Percentiles rank a stretch among this genome's conserved stretches.
Conservation (phyloP, 2,113 vertebrate species). For the Platichthys stellatus region DNA sequence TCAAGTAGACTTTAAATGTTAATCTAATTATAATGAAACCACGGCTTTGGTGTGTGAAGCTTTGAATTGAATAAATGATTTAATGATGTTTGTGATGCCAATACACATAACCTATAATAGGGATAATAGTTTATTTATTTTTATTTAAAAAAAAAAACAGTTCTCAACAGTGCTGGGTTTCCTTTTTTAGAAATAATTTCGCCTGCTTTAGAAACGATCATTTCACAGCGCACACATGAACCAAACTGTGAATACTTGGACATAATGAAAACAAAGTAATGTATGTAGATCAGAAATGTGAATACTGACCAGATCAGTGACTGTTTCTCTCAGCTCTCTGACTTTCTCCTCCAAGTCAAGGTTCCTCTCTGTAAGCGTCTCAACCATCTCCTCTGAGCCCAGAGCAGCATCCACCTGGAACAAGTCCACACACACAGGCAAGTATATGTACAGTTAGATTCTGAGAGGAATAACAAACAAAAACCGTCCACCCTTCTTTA, state of each 20-base stretch:
- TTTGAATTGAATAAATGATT: no score
- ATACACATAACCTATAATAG: no score
- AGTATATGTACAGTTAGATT: background rate
- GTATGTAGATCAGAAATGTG: background rate
- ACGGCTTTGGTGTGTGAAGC: no score
- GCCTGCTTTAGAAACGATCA: no score
- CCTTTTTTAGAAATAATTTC: no score
- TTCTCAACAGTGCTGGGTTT: no score
- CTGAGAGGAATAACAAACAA: background rate
- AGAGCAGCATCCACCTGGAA: constrained; percentile 94
- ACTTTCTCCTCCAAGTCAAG: constrained; percentile 97
- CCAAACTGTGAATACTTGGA: background rate
- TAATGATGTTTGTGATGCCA: no score
- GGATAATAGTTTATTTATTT: no score
- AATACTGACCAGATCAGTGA: constrained; percentile 76
- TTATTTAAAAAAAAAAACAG: no score
- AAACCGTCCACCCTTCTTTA: background rate
- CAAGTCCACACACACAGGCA: background rate
- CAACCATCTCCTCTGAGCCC: constrained; percentile 98
- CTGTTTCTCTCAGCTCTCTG: constrained; percentile 87
- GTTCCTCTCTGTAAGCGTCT: constrained; percentile 95
- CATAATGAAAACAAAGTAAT: background rate
- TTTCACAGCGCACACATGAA: no score
- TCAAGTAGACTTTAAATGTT: no score
- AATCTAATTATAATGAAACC: no score